A percentile compares a stretch with the other conserved stretches of the same genome.
phyloP scores from a whole-genome alignment of 1,140 invertebrate genomes.

The Gyrodactylus salaris region DNA sequence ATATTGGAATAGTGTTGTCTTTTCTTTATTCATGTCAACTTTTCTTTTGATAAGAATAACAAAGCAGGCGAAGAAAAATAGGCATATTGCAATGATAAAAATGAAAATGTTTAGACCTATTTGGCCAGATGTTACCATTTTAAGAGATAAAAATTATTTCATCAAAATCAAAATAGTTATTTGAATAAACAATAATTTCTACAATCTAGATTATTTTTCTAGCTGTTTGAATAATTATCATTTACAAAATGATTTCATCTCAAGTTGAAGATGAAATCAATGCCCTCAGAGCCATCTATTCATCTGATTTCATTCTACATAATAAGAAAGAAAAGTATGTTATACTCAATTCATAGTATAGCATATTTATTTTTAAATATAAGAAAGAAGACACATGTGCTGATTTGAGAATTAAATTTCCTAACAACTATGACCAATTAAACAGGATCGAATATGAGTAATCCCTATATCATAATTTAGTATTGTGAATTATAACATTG shows the following conservation, averaged over 20 bases:
- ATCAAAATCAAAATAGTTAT: background rate
- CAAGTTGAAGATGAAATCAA: background rate
- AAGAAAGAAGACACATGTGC: background rate
- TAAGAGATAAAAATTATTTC: background rate
- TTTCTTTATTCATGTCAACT: background rate
- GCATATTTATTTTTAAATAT: background rate
- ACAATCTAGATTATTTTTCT: background rate
- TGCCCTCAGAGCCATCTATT: background rate
- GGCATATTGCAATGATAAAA: background rate
- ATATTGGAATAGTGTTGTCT: background rate
- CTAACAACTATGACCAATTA: background rate
- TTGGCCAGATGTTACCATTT: background rate
- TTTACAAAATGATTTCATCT: background rate
- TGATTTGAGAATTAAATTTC: background rate
- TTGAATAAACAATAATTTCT: background rate
- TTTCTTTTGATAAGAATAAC: background rate
- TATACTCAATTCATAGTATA: no score
- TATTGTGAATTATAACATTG: background rate
- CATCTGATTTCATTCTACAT: background rate
- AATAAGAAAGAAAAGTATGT: no score
- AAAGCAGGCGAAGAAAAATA: background rate
- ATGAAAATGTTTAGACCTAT: background rate
- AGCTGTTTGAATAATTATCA: background rate
- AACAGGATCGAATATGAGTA: background rate
- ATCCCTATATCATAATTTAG: background rate